Base-by-base conservation (phyloP, 1,140 invertebrate species). In the Neuroterus valhalla region DNA sequence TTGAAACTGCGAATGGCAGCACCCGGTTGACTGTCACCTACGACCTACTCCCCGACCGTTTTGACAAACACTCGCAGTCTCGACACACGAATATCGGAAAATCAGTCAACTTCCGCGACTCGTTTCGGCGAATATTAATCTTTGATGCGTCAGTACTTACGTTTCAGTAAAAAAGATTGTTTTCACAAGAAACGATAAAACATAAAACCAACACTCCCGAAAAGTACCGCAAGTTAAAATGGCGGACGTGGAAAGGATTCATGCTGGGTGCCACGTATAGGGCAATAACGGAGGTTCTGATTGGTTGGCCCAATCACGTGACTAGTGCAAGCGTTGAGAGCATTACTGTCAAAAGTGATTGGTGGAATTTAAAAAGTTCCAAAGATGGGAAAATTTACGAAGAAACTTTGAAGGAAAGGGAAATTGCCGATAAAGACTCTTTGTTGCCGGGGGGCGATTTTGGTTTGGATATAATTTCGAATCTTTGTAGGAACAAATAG, bases 211-310 rank as follows among this genome's bases (percentile, higher is more conserved):
- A 90, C 90, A 92, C 91, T 92, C 92, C 91, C 87, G 85, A 91
- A 92, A 93, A 91, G 92, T 92, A 91, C 91, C 93, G 92, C 91
- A 93, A 93, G 93, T 94, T 93, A 94, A 94, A 93, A 94, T 94
- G 93, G 93, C 93, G 93, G 92, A 93, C 91, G 91, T 93, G 91
- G 91, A 93, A 93, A 92, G 91, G 88, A 90, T 93, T 93, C 92
- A 91, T 93, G 91, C 92, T 91, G 92, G 86, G 91, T 94, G 93
- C 93, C 93, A 94, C 93, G 93, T 94, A 94, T 93, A 91, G 93
- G 89, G 82, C 86, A 84, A 84, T 69, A 70, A 31, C 38, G 68
- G 14, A 0, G 1, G 0, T 12, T 52, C 6, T 50, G 12, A 77
- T 81, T 79, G 77, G 77, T 23, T 52, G 11, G 0, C 0, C 1